Conservation (phyloP, 2,888 invertebrate species). For the Parnassius smintheus region DNA sequence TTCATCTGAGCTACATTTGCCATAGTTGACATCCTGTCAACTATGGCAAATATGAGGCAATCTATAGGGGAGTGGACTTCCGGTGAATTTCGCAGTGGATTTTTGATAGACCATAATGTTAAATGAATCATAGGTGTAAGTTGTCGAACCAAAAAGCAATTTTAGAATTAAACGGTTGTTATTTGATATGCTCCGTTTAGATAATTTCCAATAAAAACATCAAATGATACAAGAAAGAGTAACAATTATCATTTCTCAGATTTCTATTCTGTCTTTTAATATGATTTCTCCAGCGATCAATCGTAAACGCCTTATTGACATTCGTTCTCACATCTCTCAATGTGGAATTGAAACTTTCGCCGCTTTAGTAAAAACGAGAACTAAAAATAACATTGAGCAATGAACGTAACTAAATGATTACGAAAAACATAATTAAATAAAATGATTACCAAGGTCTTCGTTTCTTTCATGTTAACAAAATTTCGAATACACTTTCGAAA, state of each 20-base stretch:
- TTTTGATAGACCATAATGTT: no score
- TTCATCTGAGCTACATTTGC: no score
- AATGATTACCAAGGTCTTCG: neutral
- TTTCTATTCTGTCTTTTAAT: slow-evolving; percentile 15
- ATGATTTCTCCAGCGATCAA: slow-evolving; percentile 9
- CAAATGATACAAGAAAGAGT: slow-evolving; percentile 7
- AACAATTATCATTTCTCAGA: slow-evolving; percentile 20
- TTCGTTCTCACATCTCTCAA: slow-evolving; percentile 17
- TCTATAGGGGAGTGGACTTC: no score
- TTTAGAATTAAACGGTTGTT: neutral
- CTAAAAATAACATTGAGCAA: slow-evolving; percentile 8
- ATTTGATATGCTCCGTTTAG: neutral
- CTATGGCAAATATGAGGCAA: no score
- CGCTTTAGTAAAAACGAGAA: slow-evolving; percentile 5
- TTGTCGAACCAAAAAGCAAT: neutral
- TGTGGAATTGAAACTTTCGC: slow-evolving; percentile 20
- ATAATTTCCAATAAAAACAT: slow-evolving; percentile 1
- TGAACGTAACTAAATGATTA: neutral
- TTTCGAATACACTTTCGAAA: slow-evolving; percentile 11
- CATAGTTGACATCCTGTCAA: no score
- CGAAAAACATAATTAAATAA: slow-evolving; percentile 3
- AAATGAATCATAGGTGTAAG: no score
- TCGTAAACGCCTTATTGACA: slow-evolving; percentile 12
- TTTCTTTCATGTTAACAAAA: neutral
- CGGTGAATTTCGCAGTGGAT: no score